A percentile compares a stretch with the other conserved stretches of the same genome.
Conservation (phyloP, 2,797 vertebrate genomes). For the Leptoclinus maculatus region DNA sequence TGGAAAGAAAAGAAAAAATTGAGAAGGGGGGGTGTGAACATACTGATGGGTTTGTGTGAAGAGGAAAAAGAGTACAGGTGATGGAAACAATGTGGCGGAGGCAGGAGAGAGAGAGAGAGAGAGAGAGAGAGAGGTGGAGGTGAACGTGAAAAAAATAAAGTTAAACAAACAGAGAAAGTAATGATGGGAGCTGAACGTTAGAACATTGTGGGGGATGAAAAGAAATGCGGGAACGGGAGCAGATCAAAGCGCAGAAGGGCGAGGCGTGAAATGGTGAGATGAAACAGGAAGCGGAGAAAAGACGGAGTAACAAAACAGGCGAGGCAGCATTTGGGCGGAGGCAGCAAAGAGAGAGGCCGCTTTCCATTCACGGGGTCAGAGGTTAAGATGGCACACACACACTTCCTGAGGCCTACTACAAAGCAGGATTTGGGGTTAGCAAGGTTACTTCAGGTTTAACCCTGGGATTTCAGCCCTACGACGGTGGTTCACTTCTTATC, state of each 20-base stretch:
- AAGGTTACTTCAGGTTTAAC: neutral
- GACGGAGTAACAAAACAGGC: conserved; percentile 39
- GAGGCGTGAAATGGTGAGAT: conserved; percentile 65
- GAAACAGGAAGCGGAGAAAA: conserved; percentile 59
- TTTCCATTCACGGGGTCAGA: conserved; percentile 20
- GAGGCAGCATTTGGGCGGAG: neutral
- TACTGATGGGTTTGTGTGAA: conserved; percentile 47
- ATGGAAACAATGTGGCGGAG: conserved; percentile 23
- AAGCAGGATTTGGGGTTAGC: neutral
- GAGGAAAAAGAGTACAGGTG: conserved; percentile 30
- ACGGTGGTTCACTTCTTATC: neutral
- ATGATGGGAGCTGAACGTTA: conserved; percentile 66
- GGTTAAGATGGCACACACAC: conserved; percentile 10
- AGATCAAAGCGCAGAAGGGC: conserved; percentile 70
- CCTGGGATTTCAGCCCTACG: neutral
- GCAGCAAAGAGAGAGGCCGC: conserved; percentile 13
- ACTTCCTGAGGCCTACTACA: conserved; percentile 10
- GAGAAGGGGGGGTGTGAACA: conserved; percentile 34
- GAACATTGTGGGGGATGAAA: conserved; percentile 62
- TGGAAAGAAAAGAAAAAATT: conserved; percentile 16
- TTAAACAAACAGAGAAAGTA: conserved; percentile 78
- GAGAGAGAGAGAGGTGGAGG: conserved; percentile 20
- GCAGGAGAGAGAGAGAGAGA: neutral
- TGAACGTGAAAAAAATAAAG: conserved; percentile 45
- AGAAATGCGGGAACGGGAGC: conserved; percentile 49